Conservation (phyloP, 2,113 vertebrate species). For the Romanogobio albipinnatus region DNA sequence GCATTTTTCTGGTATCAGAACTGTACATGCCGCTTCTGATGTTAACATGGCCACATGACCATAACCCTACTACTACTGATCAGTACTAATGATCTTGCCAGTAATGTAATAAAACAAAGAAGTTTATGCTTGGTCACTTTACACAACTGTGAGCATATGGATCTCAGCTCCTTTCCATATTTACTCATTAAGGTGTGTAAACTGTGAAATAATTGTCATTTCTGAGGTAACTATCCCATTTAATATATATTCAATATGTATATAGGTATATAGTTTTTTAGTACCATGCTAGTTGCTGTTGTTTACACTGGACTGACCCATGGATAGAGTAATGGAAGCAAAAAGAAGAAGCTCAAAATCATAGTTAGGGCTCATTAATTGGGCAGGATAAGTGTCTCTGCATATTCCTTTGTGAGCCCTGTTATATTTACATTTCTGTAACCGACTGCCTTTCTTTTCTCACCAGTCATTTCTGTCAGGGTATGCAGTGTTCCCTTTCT, state of each 20-base stretch:
- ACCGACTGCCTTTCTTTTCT: conserved; percentile 48
- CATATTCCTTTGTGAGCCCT: conserved; percentile 48
- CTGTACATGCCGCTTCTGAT: conserved; percentile 29
- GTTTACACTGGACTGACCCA: conserved; percentile 3
- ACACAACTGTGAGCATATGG: neutral
- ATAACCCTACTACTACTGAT: neutral
- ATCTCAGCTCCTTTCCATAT: no score
- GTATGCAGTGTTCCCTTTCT: conserved; percentile 48
- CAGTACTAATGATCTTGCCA: neutral
- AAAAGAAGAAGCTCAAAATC: neutral
- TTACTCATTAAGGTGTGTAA: no score
- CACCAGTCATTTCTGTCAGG: conserved; percentile 40
- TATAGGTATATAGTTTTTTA: no score
- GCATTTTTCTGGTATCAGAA: neutral
- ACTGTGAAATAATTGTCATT: no score
- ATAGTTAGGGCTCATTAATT: conserved; percentile 51
- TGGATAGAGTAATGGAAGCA: neutral
- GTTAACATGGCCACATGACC: neutral
- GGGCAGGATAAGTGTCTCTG: conserved; percentile 40
- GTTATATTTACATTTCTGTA: conserved; percentile 58
- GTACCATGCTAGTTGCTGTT: neutral
- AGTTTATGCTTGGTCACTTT: neutral
- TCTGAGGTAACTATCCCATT: no score
- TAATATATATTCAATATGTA: no score
- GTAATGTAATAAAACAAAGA: conserved; percentile 25